Conservation (phyloP, 2,113 vertebrate genomes). For the Chaetops frenatus region DNA sequence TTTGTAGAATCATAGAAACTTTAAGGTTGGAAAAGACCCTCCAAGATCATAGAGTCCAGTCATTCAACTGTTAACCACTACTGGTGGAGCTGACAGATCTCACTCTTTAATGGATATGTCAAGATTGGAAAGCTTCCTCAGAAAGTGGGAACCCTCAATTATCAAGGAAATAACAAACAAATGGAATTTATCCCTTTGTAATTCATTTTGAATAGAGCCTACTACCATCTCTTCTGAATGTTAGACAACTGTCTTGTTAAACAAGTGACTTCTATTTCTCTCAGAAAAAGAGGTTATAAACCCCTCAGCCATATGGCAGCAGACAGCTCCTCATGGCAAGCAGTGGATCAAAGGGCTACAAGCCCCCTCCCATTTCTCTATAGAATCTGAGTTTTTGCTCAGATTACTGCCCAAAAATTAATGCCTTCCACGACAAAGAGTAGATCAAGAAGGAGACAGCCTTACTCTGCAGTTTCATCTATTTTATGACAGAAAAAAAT, state of each 20-base stretch:
- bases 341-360: background rate
- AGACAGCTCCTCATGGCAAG: background rate
- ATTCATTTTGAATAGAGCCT: background rate
- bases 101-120: background rate
- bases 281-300: background rate
- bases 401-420: background rate
- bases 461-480: background rate
- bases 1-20: background rate
- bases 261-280: background rate
- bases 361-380: background rate
- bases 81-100: background rate
- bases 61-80: background rate
- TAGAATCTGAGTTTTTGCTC: background rate
- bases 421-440: background rate
- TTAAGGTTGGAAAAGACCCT: background rate
- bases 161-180: background rate
- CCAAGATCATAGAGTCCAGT: background rate
- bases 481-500: background rate
- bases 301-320: background rate
- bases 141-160: background rate
- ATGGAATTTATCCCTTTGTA: background rate
- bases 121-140: background rate
- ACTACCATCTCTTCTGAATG: background rate
- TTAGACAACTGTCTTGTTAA: background rate
- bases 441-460: background rate